Evolutionary conservation across 2,888 invertebrate genomes (phyloP).

Genomic region (Resseliella maxima): DNA sequence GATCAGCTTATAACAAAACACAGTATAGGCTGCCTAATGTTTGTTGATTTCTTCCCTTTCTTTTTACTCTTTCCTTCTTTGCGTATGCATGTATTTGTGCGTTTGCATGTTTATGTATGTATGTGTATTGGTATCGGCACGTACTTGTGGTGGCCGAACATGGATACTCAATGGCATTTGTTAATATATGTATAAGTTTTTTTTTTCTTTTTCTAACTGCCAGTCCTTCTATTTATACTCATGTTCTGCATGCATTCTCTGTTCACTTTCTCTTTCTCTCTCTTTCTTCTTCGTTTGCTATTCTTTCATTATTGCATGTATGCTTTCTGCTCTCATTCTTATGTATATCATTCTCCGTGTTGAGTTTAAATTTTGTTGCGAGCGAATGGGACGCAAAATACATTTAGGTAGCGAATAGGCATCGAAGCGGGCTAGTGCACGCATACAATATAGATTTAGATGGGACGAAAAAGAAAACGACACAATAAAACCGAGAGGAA

Average conservation of each 20-base stretch:
- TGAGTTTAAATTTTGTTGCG: constrained; percentile 51
- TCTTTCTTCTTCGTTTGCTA: background rate
- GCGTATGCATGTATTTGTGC: too few relatives aligned
- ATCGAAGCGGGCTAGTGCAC: constrained; percentile 35
- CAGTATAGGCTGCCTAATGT: background rate
- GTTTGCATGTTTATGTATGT: background rate
- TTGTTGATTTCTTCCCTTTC: constrained; percentile 50
- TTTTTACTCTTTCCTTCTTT: constrained; percentile 22
- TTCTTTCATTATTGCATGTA: background rate
- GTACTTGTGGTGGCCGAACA: constrained; percentile 36
- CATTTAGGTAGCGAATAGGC: constrained; percentile 29
- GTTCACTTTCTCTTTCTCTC: background rate
- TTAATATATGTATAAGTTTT: constrained; percentile 48
- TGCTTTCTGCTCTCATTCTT: background rate
- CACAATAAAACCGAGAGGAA: constrained; percentile 35
- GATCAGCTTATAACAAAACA: constrained; percentile 12
- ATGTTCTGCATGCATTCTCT: background rate
- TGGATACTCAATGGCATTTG: constrained; percentile 45
- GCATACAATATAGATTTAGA: constrained; percentile 23
- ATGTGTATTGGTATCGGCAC: constrained; percentile 40
- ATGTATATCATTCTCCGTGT: background rate
- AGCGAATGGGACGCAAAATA: constrained; percentile 47
- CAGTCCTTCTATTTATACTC: constrained; percentile 6
- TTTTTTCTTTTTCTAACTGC: constrained; percentile 6
- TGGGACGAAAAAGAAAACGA: constrained; percentile 51